These are phyloP conservation scores for Arge pagana DNA, from an alignment of 2,888 invertebrate genomes.

Conservation along the genomic window DNA sequence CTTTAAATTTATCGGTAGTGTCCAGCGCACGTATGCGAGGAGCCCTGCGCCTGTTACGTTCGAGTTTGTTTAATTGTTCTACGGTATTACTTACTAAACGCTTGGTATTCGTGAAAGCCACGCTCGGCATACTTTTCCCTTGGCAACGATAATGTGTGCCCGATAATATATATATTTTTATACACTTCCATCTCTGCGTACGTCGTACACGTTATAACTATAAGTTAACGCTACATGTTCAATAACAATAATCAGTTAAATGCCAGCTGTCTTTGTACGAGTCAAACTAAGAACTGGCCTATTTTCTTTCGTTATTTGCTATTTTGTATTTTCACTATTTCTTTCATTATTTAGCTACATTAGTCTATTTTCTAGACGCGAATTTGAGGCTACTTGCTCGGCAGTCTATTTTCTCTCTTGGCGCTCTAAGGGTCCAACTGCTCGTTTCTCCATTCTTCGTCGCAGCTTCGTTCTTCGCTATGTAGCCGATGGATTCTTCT, in stretches of 20 bases:
- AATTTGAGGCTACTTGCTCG: conserved; percentile 55
- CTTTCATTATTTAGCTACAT: conserved; percentile 12
- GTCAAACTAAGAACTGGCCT: conserved; percentile 29
- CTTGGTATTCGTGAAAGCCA: not conserved
- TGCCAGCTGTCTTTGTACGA: conserved; percentile 23
- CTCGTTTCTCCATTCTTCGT: conserved; percentile 6
- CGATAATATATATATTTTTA: no score
- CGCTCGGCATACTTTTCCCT: not conserved
- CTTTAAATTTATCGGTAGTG: no score
- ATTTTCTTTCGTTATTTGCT: conserved; percentile 15
- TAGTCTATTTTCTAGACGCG: conserved; percentile 43
- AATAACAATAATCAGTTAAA: conserved; percentile 23
- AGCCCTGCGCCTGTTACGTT: no score
- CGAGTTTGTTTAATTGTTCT: not conserved
- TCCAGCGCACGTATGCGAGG: no score
- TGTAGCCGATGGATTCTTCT: conserved; percentile 19
- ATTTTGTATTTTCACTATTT: conserved; percentile 12
- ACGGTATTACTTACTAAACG: conserved; percentile 11
- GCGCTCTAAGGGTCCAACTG: conserved; percentile 34
- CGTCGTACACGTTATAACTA: conserved; percentile 20
- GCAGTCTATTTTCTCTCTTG: conserved; percentile 58
- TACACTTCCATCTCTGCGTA: not conserved
- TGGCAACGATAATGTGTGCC: not conserved
- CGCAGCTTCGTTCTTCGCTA: conserved; percentile 21
- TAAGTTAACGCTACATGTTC: conserved; percentile 9